Percentiles rank a stretch among this genome's conserved stretches.
These are phyloP conservation scores for Enteromius argenteus DNA, from an alignment of 2,797 vertebrate genomes.

Conservation along the genomic window DNA sequence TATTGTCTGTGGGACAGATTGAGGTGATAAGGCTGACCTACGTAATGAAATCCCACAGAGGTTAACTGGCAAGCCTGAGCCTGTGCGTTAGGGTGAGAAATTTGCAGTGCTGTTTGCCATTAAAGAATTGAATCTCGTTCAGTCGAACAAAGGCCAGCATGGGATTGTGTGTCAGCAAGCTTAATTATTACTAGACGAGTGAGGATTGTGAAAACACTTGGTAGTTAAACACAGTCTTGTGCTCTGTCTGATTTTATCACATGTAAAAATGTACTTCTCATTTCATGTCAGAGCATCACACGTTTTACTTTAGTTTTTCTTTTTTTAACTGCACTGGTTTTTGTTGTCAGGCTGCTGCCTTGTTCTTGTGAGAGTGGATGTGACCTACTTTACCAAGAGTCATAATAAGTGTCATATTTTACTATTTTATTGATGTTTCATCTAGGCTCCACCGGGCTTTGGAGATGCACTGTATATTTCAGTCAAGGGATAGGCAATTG, in stretches of 20 bases:
- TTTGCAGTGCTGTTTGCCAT: conserved; percentile 52
- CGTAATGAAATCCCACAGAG: conserved; percentile 46
- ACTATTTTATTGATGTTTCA: conserved; percentile 19
- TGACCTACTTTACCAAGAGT: neutral
- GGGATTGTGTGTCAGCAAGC: conserved; percentile 56
- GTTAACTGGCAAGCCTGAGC: conserved; percentile 55
- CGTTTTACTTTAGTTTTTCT: neutral
- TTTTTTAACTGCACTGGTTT: neutral
- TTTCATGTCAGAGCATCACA: neutral
- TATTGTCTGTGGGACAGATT: conserved; percentile 29
- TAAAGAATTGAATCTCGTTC: conserved; percentile 48
- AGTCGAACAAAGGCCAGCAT: conserved; percentile 51
- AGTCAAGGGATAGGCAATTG: neutral
- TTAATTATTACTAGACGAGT: conserved; percentile 61
- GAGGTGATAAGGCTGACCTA: conserved; percentile 30
- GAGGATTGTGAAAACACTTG: conserved; percentile 53
- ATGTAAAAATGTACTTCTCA: neutral
- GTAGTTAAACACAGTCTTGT: conserved; percentile 32
- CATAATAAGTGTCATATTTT: conserved; percentile 24
- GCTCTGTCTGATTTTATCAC: conserved; percentile 20
- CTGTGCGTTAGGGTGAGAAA: conserved; percentile 48
- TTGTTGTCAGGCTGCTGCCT: neutral
- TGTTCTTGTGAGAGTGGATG: neutral
- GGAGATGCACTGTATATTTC: neutral
- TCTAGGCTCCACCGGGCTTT: neutral